Conservation (phyloP, 2,113 vertebrate genomes). For the Larimichthys polyactis region DNA sequence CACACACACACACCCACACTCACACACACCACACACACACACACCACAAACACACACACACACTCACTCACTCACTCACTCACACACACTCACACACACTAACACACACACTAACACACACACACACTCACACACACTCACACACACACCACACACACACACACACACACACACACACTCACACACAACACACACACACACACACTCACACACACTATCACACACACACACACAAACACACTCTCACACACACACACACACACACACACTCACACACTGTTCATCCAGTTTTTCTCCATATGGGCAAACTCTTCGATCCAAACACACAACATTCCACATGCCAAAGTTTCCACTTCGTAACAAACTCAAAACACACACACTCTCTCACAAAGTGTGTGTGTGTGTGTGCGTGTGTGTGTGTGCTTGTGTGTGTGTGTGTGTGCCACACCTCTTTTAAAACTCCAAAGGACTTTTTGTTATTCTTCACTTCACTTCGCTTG, state of each 20-base stretch:
- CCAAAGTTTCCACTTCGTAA: constrained; percentile 46
- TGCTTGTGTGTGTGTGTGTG: not conserved
- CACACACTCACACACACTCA: too few species aligned
- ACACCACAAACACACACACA: too few species aligned
- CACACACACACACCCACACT: too few species aligned
- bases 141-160: too few species aligned
- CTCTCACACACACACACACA: too few species aligned
- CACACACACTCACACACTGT: not conserved
- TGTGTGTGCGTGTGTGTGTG: not conserved
- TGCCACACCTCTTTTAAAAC: not conserved
- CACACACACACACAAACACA: too few species aligned
- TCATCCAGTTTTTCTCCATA: constrained; percentile 16
- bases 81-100: not conserved
- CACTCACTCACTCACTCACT: not conserved
- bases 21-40: too few species aligned
- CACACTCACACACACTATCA: too few species aligned
- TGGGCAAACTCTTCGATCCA: constrained; percentile 25
- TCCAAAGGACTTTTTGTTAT: not conserved
- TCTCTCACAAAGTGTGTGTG: too few species aligned
- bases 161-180: too few species aligned
- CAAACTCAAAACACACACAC: not conserved
- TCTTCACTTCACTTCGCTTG: not conserved
- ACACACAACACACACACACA: too few species aligned
- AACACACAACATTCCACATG: constrained; percentile 43
- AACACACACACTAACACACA: too few species aligned